Percentiles rank a stretch among this genome's conserved stretches.
Conservation (phyloP, 2,113 vertebrate species). For the Alouatta palliata region DNA sequence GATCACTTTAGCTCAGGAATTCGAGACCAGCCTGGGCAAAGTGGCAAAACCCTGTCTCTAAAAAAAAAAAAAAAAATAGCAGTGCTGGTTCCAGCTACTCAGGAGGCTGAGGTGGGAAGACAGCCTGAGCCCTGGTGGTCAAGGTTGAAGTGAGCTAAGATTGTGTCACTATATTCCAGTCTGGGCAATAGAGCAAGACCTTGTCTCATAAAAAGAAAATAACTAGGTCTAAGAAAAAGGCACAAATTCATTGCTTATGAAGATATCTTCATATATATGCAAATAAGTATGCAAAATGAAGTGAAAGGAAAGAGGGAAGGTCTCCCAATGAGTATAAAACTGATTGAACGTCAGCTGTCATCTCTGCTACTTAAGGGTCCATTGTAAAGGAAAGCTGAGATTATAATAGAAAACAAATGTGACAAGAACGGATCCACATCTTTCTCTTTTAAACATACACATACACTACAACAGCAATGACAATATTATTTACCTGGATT, state of each 20-base stretch:
- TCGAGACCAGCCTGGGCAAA: too few species aligned
- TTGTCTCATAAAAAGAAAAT: background rate
- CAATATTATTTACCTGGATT: background rate
- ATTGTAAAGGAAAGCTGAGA: background rate
- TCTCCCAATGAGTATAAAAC: background rate
- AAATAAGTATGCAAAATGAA: background rate
- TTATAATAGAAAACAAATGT: background rate
- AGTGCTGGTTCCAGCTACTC: too few species aligned
- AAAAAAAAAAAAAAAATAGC: too few species aligned
- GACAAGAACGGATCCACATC: background rate
- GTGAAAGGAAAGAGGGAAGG: background rate
- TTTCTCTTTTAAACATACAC: background rate
- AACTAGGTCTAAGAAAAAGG: background rate
- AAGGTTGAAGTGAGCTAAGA: too few species aligned
- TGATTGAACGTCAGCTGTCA: constrained; percentile 16
- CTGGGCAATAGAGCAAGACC: too few species aligned
- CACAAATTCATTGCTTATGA: background rate
- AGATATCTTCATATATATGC: constrained; percentile 22
- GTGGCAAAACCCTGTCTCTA: too few species aligned
- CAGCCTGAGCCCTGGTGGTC: too few species aligned
- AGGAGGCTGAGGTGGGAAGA: too few species aligned
- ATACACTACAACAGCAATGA: background rate
- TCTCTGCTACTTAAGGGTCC: background rate
- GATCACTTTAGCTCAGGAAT: too few species aligned
- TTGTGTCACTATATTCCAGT: too few species aligned